These are phyloP conservation scores for Rhinoptilus africanus DNA, from an alignment of 2,113 vertebrate genomes.

Conservation along the genomic window DNA sequence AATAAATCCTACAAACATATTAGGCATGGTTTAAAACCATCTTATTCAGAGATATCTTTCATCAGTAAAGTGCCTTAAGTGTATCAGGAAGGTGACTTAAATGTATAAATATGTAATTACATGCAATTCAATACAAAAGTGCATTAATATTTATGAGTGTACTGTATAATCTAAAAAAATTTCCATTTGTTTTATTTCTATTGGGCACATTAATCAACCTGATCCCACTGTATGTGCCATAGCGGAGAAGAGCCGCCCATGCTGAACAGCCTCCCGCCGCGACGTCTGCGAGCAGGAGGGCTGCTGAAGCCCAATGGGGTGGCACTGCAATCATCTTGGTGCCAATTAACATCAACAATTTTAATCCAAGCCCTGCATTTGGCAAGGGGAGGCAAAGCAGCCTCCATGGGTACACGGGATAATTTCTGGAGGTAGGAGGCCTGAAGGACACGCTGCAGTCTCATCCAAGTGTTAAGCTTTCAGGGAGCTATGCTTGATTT, in stretches of 20 bases:
- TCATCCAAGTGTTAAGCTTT: background rate
- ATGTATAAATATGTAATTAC: conserved; percentile 70
- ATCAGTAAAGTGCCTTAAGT: conserved; percentile 55
- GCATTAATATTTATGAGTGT: conserved; percentile 74
- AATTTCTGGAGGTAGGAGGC: background rate
- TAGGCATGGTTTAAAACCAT: conserved; percentile 58
- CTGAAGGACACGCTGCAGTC: background rate
- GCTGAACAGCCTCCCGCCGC: conserved; percentile 35
- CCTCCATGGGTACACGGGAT: background rate
- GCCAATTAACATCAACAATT: background rate
- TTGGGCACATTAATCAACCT: conserved; percentile 69
- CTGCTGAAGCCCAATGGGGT: background rate
- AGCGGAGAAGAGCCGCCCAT: background rate
- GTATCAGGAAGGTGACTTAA: conserved; percentile 65
- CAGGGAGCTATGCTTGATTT: background rate
- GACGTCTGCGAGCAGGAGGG: background rate
- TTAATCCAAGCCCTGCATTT: background rate
- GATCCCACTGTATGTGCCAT: background rate
- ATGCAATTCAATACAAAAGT: conserved; percentile 58
- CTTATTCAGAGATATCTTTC: conserved; percentile 43
- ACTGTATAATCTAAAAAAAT: conserved; percentile 59
- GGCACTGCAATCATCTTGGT: conserved; percentile 5
- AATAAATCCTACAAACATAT: conserved; percentile 67
- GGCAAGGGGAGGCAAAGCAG: background rate
- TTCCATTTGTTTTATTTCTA: conserved; percentile 70